Percentiles rank a stretch among this genome's conserved stretches.
Conservation (phyloP, 2,888 invertebrate species). For the Drosophila ustulata region DNA sequence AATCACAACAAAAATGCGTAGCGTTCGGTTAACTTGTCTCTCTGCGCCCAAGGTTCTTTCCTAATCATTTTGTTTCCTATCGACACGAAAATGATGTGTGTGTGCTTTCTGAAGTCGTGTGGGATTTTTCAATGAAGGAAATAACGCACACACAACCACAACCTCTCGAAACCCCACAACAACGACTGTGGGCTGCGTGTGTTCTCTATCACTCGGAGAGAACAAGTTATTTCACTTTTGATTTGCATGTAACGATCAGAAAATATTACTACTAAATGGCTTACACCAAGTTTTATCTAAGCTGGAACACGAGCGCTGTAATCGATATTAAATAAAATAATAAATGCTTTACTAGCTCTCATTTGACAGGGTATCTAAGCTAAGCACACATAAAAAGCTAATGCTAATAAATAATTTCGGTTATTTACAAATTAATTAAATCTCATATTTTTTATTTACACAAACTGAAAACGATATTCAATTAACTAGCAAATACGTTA, state of each 20-base stretch:
- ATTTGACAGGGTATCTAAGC: too few relatives aligned
- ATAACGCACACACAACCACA: constrained; percentile 5
- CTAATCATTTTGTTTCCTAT: constrained; percentile 53
- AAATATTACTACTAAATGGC: neutral
- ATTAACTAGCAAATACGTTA: too few relatives aligned
- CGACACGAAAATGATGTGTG: constrained; percentile 1
- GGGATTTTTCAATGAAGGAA: constrained; percentile 44
- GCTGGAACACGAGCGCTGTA: neutral
- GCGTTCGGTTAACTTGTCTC: constrained; percentile 14
- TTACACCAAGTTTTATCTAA: neutral
- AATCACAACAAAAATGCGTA: constrained; percentile 23
- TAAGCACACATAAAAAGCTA: neutral
- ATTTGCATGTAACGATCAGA: constrained; percentile 10
- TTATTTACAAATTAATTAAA: neutral
- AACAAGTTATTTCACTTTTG: constrained; percentile 18
- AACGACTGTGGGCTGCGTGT: neutral
- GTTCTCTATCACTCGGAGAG: constrained; percentile 2
- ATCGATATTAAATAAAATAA: neutral
- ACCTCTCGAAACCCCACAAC: constrained; percentile 10
- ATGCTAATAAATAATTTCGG: neutral
- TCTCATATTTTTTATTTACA: neutral
- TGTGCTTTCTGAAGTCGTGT: constrained; percentile 15
- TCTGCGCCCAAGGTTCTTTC: constrained; percentile 47
- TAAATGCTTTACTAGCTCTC: neutral
- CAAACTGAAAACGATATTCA: too few relatives aligned